Evolutionary conservation across 2,797 vertebrate species (phyloP), one percentile per base, ranked within the genome.

Genomic region (Danio aesculapii): DNA sequence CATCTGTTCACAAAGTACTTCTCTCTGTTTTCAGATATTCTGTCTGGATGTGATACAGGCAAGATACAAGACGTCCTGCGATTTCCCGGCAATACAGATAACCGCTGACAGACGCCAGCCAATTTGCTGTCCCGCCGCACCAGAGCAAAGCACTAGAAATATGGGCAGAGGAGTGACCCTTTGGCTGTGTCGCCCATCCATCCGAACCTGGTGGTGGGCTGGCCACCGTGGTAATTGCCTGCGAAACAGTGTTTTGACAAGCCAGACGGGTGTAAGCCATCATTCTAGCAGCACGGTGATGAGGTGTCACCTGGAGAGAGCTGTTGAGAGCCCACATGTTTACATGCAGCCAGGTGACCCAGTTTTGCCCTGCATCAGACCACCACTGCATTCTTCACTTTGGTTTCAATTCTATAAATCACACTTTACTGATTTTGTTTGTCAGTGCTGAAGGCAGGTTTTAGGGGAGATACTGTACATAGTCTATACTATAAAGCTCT

Each of bases 211-310:
- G 92, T 90, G 91, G 91, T 90, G 91, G 90, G 90, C 90, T 85
- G 86, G 88, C 90, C 88, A 89, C 91, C 90, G 70, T 90, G 90
- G 92, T 95, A 93, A 95, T 94, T 95, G 92, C 94, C 91, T 89
- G 88, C 88, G 92, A 94, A 92, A 90, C 92, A 90, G 88, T 93
- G 77, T 93, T 95, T 94, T 94, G 92, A 93, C 92, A 94, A 90
- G 89, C 87, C 82, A 86, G 88, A 90, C 63, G 87, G 88, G 88
- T 92, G 87, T 87, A 92, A 93, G 91, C 92, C 88, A 92, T 93
- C 86, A 72, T 90, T 95, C 93, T 92, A 91, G 82, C 84, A 67
- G 83, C 83, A 64, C 90, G 73, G 87, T 91, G 92, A 92, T 91
- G 90, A 92, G 90, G 88, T 93, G 91, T 93, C 92, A 91, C 88